Evolutionary conservation across 2,113 vertebrate genomes (phyloP), one percentile per base, ranked within the genome.

Genomic region (Cranoglanis bouderius): DNA sequence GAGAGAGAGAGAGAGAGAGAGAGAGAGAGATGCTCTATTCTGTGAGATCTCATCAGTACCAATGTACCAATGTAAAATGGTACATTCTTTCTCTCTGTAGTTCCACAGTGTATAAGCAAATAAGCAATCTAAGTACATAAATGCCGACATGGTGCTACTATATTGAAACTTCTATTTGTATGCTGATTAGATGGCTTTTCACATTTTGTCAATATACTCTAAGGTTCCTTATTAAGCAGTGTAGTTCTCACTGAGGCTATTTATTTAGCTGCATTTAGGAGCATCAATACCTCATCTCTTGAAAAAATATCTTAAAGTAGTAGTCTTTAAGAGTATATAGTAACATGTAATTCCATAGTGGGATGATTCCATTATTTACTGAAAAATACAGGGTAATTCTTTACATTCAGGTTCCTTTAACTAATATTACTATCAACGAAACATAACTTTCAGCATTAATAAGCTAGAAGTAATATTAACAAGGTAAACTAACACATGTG

Each of bases 1-100:
- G 46, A 80, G 29, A 55, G 40, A 46, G 74, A 46, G 40, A 77
- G 74, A 77, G 74, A 77, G 40, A 74, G 35, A 72, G 67, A 75
- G 38, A 43, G 75, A 80, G 75, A 78, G 75, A 80, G 74, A 51
- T 74, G 40, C 21, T 46, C 38, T 18, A 12, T 74, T 1, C 38
- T 26, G 10, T 43, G 40, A 12, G 70, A 21, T 16, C 24, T 74
- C 38, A 24, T 74, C 19, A 40, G 72, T 72, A 72, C 32, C 67
- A 67, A 14, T 67, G 29, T 14, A 67, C 32, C 32, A 61, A 19
- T 19, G 4, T 18, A n/a, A n/a, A n/a, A n/a, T n/a, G n/a, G n/a
- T n/a, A n/a, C n/a, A n/a, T n/a, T n/a, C 65, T 18, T n/a, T 35
- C 65, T 35, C 14, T 35, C 10, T 32, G 0, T 67, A 10, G 12